Evolutionary conservation across 2,113 vertebrate species (phyloP), one percentile per base, ranked within the genome.

Genomic region (Pachycephala philippinensis): DNA sequence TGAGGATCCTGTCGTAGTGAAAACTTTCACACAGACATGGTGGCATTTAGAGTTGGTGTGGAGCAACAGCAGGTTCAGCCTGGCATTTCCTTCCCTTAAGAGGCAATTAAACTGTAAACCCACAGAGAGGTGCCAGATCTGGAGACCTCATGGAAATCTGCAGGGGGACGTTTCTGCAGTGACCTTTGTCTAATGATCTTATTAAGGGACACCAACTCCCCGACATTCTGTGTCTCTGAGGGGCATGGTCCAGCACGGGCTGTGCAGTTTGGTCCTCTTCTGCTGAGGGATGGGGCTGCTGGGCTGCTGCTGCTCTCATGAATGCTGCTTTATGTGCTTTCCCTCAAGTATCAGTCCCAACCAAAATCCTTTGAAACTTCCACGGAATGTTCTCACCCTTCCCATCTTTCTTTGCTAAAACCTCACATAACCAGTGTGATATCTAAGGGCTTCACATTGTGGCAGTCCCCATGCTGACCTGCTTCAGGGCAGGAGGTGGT

Each of bases 111-210:
- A 84, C 65, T 35, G 70, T 61, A 84, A 89, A 87, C 66, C 59
- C 57, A 40, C 23, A 68, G 31, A 63, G 81, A 77, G 40, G 33
- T 79, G 66, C 81, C 63, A 72, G 74, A 71, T 72, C 70, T 78
- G 68, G 78, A 93, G 49, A 63, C 37, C 57, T 85, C 2, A 0
- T 54, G 70, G 75, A 69, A 87, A 85, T 69, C 93, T 83, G 30
- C 78, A 69, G 70, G 61, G 52, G 57, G 20, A 79, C 0, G 0
- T 94, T 91, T 85, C 42, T 68, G 69, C 50, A 19, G 31, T 72
- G 89, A 89, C 87, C 91, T 96, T 89, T 94, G 65, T 50, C 66
- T 95, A 94, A 96, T 45, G 91, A 85, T 87, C 77, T 89, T 28
- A 33, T 24, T 50, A 28, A 56, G 66, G 49, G 64, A 60, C 74